Conservation (phyloP, 2,888 invertebrate species). For the Caenorhabditis sp. region DNA sequence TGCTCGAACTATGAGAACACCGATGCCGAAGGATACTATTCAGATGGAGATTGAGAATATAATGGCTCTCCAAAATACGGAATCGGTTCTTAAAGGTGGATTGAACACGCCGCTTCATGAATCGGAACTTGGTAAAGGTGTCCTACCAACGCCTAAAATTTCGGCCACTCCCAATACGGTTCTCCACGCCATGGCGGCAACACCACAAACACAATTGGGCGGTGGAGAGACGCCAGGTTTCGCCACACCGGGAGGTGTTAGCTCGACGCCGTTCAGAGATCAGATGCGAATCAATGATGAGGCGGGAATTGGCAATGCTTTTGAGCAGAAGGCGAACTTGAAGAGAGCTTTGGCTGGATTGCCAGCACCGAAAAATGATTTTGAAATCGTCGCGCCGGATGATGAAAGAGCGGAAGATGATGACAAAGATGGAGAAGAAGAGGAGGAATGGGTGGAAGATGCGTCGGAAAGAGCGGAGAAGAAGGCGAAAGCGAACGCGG, state of each 20-base stretch:
- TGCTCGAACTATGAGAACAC: constrained; percentile 83
- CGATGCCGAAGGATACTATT: constrained; percentile 65
- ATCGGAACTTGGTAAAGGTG: constrained; percentile 81
- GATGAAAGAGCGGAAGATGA: constrained; percentile 76
- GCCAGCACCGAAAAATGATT: constrained; percentile 93
- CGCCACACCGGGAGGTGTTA: constrained; percentile 64
- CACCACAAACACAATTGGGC: constrained; percentile 52
- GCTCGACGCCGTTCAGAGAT: constrained; percentile 84
- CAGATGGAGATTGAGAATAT: constrained; percentile 87
- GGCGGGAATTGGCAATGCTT: constrained; percentile 75
- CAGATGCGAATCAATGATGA: constrained; percentile 93
- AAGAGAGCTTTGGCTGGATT: constrained; percentile 82
- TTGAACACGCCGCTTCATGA: constrained; percentile 90
- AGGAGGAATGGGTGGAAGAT: constrained; percentile 66
- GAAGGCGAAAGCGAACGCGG: constrained; percentile 70
- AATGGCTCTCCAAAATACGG: constrained; percentile 95
- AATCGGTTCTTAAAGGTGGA: constrained; percentile 94
- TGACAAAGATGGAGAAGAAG: constrained; percentile 33
- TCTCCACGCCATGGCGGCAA: constrained; percentile 76
- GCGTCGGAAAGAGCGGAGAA: constrained; percentile 65
- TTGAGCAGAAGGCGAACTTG: constrained; percentile 74
- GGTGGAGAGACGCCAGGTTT: constrained; percentile 45
- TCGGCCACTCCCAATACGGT: constrained; percentile 87
- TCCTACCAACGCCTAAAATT: constrained; percentile 53
- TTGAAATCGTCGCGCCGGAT: constrained; percentile 95